Percentiles rank a stretch among this genome's conserved stretches.
Evolutionary conservation across 2,888 invertebrate genomes (phyloP).

Genomic region (Cyclophora albipunctata): DNA sequence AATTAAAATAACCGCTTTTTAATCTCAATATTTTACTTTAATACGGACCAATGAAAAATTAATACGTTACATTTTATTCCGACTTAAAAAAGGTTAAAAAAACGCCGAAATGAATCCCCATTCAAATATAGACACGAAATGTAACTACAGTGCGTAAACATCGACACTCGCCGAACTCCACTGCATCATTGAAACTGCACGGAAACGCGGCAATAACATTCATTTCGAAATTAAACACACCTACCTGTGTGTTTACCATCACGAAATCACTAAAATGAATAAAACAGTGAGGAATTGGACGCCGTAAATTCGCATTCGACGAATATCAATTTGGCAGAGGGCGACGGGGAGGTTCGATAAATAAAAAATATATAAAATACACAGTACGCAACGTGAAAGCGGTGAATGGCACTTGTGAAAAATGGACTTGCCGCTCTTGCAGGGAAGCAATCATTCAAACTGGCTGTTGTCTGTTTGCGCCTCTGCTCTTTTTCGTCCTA

Average conservation of each 20-base stretch:
- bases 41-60: too few species aligned
- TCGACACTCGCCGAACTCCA: constrained; percentile 23
- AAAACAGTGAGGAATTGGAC: constrained; percentile 68
- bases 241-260: constrained; percentile 71
- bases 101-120: constrained; percentile 20
- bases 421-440: constrained; percentile 75
- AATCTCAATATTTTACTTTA: too few species aligned
- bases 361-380: constrained; percentile 69
- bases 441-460: constrained; percentile 76
- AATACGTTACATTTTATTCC: neutral
- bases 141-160: constrained; percentile 38
- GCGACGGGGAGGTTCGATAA: constrained; percentile 51
- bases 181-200: constrained; percentile 53
- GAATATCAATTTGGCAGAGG: constrained; percentile 70
- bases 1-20: too few species aligned
- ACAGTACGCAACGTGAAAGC: constrained; percentile 69
- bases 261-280: constrained; percentile 72
- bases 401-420: constrained; percentile 76
- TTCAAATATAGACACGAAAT: constrained; percentile 26
- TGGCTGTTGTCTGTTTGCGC: constrained; percentile 73
- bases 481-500: constrained; percentile 69
- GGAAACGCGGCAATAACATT: constrained; percentile 71
- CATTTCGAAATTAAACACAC: constrained; percentile 73
- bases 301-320: constrained; percentile 62
- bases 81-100: neutral